phyloP scores from a whole-genome alignment of 2,797 vertebrate species.

The Leptatherina wallacei region DNA sequence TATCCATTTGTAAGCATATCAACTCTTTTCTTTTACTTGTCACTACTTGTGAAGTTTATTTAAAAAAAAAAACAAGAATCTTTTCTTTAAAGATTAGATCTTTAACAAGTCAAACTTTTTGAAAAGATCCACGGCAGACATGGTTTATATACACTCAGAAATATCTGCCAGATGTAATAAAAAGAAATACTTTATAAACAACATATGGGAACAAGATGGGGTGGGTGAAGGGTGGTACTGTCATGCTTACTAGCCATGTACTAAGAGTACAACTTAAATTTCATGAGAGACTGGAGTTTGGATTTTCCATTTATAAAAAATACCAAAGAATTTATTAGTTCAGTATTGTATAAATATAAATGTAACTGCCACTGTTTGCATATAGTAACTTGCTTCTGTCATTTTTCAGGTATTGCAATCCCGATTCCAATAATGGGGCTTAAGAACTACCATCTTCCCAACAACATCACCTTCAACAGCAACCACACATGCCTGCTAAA shows the following conservation, averaged over 20 bases:
- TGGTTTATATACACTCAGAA: slow-evolving; percentile 18
- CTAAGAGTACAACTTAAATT: neutral
- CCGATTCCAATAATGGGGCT: slow-evolving; percentile 93
- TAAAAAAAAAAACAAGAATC: neutral
- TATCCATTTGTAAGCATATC: slow-evolving; percentile 91
- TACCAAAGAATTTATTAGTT: neutral
- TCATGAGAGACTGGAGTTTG: neutral
- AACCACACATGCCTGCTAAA: slow-evolving; percentile 90
- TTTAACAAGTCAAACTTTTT: neutral
- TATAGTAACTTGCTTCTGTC: slow-evolving; percentile 37
- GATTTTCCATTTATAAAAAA: neutral
- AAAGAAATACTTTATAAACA: slow-evolving; percentile 32
- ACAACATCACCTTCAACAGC: slow-evolving; percentile 84
- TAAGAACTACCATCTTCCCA: slow-evolving; percentile 68
- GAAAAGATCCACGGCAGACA: slow-evolving; percentile 22
- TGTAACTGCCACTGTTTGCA: neutral
- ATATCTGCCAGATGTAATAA: slow-evolving; percentile 30
- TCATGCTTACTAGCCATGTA: neutral
- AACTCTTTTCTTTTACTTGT: slow-evolving; percentile 21
- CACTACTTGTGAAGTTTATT: neutral
- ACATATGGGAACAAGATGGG: neutral
- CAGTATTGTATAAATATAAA: neutral
- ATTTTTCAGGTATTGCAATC: slow-evolving; percentile 91
- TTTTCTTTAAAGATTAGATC: neutral
- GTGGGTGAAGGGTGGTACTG: neutral